Evolutionary conservation across 2,888 invertebrate species (phyloP).

Genomic region (Malthinus flaveolus): DNA sequence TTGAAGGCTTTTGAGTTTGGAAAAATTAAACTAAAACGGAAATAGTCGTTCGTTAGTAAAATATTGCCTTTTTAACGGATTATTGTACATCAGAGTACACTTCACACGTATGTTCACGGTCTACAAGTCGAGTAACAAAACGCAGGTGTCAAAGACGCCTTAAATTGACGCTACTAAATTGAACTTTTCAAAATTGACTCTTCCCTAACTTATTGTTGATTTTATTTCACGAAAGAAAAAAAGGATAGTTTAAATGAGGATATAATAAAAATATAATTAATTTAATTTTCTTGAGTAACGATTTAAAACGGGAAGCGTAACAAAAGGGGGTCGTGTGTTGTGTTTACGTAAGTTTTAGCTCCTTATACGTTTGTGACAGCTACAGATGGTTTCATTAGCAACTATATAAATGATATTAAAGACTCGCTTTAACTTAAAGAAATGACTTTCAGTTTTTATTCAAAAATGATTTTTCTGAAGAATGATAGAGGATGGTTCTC

Average conservation of each 20-base stretch:
- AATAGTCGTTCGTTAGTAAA: constrained; percentile 39
- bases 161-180: constrained; percentile 21
- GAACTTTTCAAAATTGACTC: constrained; percentile 16
- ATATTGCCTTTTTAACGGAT: constrained; percentile 44
- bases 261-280: constrained; percentile 44
- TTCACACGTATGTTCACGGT: constrained; percentile 37
- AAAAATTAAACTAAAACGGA: constrained; percentile 14
- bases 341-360: constrained; percentile 35
- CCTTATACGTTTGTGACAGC: constrained; percentile 29
- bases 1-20: too few relatives aligned
- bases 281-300: constrained; percentile 42
- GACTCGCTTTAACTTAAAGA: too few relatives aligned
- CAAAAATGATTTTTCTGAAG: too few relatives aligned
- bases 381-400: constrained; percentile 42
- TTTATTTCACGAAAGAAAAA: constrained; percentile 8
- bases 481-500: too few relatives aligned
- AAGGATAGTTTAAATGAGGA: constrained; percentile 14
- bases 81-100: constrained; percentile 38
- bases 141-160: constrained; percentile 37
- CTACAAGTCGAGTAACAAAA: constrained; percentile 35
- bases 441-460: too few relatives aligned
- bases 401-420: constrained; percentile 30
- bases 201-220: constrained; percentile 5
- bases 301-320: constrained; percentile 48
- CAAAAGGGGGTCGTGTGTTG: constrained; percentile 38